phyloP scores from a whole-genome alignment of 2,888 invertebrate species.

The Ormyrus labotus region DNA sequence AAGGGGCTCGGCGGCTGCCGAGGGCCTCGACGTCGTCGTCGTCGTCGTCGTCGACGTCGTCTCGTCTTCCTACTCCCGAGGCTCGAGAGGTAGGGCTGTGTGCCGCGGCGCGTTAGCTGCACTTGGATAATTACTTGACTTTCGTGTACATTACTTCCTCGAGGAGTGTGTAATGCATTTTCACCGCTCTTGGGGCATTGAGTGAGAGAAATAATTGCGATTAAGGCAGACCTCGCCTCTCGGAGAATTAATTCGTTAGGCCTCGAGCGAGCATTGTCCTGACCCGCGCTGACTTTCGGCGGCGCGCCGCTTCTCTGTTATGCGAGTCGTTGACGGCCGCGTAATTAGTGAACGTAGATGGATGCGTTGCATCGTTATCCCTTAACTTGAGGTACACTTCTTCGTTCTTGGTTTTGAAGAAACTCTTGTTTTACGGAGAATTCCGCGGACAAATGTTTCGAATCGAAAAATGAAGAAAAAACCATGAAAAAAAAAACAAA shows the following conservation, averaged over 20 bases:
- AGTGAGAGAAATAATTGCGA: slow-evolving; percentile 53
- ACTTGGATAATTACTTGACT: slow-evolving; percentile 52
- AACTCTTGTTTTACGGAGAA: too few species aligned
- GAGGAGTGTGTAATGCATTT: slow-evolving; percentile 50
- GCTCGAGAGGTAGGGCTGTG: background rate
- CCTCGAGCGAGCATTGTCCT: background rate
- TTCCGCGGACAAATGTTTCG: too few species aligned
- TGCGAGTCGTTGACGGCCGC: too few species aligned
- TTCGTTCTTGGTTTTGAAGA: too few species aligned
- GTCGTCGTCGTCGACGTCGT: slow-evolving; percentile 25
- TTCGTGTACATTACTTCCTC: slow-evolving; percentile 44
- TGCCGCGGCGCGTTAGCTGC: too few species aligned
- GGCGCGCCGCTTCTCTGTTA: background rate
- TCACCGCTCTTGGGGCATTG: slow-evolving; percentile 45
- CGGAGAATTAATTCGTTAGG: slow-evolving; percentile 51
- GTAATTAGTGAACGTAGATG: too few species aligned
- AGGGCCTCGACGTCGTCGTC: slow-evolving; percentile 37
- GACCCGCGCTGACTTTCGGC: background rate
- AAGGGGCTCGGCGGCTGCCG: slow-evolving; percentile 58
- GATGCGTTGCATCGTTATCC: too few species aligned
- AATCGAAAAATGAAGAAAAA: too few species aligned
- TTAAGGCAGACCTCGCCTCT: slow-evolving; percentile 22
- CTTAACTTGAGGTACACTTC: too few species aligned
- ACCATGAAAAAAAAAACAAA: too few species aligned
- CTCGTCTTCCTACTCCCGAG: slow-evolving; percentile 41